phyloP scores from a whole-genome alignment of 2,888 invertebrate species.

The Papilio elwesi region DNA sequence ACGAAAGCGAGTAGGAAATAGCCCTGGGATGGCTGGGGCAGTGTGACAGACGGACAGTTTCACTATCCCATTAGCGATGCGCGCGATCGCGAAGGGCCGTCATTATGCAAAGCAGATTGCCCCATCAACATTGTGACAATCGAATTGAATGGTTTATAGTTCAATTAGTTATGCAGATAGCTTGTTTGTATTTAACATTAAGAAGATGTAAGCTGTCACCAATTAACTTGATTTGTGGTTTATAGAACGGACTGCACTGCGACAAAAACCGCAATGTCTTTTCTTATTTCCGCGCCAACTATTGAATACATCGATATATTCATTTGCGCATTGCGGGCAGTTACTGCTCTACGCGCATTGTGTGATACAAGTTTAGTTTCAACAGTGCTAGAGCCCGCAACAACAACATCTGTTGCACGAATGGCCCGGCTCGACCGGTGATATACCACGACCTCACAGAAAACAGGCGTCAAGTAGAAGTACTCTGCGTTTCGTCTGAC shows the following conservation, averaged over 20 bases:
- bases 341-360: too few species aligned
- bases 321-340: too few species aligned
- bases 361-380: too few species aligned
- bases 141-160: neutral
- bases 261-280: too few species aligned
- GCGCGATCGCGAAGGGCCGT: neutral
- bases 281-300: too few species aligned
- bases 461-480: too few species aligned
- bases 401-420: too few species aligned
- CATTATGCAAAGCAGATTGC: constrained; percentile 7
- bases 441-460: too few species aligned
- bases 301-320: too few species aligned
- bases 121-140: neutral
- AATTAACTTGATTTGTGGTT: neutral
- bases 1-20: constrained; percentile 1
- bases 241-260: neutral
- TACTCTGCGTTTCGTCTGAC: too few species aligned
- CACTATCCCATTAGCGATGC: constrained; percentile 21
- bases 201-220: neutral
- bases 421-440: too few species aligned
- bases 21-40: neutral
- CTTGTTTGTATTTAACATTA: neutral
- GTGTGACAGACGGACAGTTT: constrained; percentile 14
- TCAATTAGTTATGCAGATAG: neutral
- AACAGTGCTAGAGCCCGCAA: too few species aligned